Conservation (phyloP, 2,888 invertebrate genomes). For the Acleris cristana region DNA sequence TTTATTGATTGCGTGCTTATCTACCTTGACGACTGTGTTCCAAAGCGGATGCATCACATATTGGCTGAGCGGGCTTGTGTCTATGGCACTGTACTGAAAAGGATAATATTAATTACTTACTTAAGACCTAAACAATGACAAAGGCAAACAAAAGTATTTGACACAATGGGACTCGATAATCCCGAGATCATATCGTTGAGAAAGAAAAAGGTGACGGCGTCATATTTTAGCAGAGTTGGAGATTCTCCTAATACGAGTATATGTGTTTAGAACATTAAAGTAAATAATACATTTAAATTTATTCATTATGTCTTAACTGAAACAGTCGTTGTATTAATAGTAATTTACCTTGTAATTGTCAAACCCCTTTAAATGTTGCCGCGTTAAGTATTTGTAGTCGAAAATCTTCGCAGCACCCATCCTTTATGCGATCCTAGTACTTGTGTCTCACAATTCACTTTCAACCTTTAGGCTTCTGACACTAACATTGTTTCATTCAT, state of each 20-base stretch:
- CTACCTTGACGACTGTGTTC: constrained; percentile 96
- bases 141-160: background rate
- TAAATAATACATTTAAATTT: background rate
- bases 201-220: background rate
- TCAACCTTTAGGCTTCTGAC: constrained; percentile 9
- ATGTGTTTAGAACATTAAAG: background rate
- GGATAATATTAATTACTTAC: constrained; percentile 39
- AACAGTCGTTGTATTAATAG: background rate
- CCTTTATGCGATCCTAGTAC: constrained; percentile 5
- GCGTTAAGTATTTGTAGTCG: constrained; percentile 90
- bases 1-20: constrained; percentile 40
- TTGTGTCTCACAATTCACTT: constrained; percentile 7
- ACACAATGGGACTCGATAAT: background rate
- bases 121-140: background rate
- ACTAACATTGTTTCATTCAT: background rate
- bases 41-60: constrained; percentile 99
- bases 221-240: background rate
- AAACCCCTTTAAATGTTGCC: constrained; percentile 94
- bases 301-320: background rate
- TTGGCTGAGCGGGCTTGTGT: constrained; percentile 97
- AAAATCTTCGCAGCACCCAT: constrained; percentile 58
- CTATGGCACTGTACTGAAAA: constrained; percentile 97
- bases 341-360: constrained; percentile 93
- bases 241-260: background rate
- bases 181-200: background rate